Conservation (phyloP, 2,888 invertebrate genomes). For the Malthinus flaveolus region DNA sequence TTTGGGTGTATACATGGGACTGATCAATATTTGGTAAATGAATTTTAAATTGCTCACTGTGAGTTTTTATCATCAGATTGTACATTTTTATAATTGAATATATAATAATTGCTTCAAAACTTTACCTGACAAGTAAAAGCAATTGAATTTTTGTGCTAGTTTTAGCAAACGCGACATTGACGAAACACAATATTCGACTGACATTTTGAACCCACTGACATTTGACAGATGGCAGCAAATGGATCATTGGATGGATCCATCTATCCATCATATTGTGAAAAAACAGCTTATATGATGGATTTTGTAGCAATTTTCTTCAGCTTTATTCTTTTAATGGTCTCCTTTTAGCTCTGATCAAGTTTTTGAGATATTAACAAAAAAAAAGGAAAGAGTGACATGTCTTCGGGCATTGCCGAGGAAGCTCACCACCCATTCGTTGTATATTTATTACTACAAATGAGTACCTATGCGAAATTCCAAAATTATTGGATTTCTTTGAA, state of each 20-base stretch:
- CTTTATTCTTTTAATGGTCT: too few relatives aligned
- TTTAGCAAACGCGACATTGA: constrained; percentile 70
- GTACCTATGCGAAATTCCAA: too few relatives aligned
- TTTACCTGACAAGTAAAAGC: constrained; percentile 85
- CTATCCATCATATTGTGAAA: too few relatives aligned
- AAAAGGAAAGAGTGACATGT: too few relatives aligned
- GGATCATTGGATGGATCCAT: background rate
- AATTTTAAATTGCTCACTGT: constrained; percentile 24
- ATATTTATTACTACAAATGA: too few relatives aligned
- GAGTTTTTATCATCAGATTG: constrained; percentile 34
- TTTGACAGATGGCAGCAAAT: constrained; percentile 19
- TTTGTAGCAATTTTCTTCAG: too few relatives aligned
- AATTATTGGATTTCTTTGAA: too few relatives aligned
- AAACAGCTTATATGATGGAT: too few relatives aligned
- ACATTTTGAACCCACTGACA: constrained; percentile 26
- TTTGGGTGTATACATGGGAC: constrained; percentile 24
- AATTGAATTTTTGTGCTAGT: constrained; percentile 86
- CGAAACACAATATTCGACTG: constrained; percentile 17
- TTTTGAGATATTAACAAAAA: too few relatives aligned
- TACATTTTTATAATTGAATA: constrained; percentile 7
- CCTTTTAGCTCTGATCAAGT: too few relatives aligned
- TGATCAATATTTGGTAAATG: constrained; percentile 28
- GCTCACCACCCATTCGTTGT: too few relatives aligned
- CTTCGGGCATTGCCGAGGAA: too few relatives aligned
- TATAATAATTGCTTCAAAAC: constrained; percentile 23